Percentiles rank a stretch among this genome's conserved stretches.
phyloP scores from a whole-genome alignment of 2,888 invertebrate genomes.

The Hemithea aestivaria region DNA sequence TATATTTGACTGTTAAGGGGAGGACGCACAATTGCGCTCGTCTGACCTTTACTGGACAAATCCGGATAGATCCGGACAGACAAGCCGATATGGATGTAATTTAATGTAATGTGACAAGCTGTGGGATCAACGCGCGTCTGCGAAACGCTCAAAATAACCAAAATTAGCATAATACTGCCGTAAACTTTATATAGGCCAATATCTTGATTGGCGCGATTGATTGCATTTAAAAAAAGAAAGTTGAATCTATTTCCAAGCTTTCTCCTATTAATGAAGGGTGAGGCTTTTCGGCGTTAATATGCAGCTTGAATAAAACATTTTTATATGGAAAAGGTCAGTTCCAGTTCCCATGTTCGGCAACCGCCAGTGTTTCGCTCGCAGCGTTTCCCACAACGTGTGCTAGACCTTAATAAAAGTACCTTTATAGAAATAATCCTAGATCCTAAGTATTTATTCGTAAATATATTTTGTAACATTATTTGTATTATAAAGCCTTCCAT shows the following conservation, averaged over 20 bases:
- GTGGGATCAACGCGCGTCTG: constrained; percentile 47
- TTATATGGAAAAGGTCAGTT: constrained; percentile 19
- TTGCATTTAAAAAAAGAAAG: constrained; percentile 36
- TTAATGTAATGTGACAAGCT: constrained; percentile 27
- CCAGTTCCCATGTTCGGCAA: constrained; percentile 11
- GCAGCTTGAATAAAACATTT: constrained; percentile 15
- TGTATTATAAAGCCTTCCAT: constrained; percentile 56
- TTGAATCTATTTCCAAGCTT: constrained; percentile 28
- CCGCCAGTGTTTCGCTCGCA: constrained; percentile 50
- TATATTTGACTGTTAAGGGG: too few species aligned
- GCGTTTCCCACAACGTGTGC: constrained; percentile 56
- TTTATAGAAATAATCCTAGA: constrained; percentile 59
- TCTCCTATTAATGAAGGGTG: constrained; percentile 27
- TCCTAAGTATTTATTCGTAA: constrained; percentile 74
- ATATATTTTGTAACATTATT: constrained; percentile 47
- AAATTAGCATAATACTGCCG: constrained; percentile 2
- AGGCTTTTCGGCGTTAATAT: constrained; percentile 24
- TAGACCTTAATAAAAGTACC: constrained; percentile 72
- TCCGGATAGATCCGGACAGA: constrained; percentile 7
- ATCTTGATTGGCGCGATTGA: constrained; percentile 28
- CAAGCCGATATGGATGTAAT: constrained; percentile 8
- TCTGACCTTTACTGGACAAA: background rate
- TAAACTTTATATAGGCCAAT: constrained; percentile 17
- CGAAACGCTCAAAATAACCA: constrained; percentile 40
- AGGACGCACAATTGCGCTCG: constrained; percentile 10